A percentile compares a stretch with the other conserved stretches of the same genome.
Conservation (phyloP, 2,888 invertebrate species). For the Idaea aversata region DNA sequence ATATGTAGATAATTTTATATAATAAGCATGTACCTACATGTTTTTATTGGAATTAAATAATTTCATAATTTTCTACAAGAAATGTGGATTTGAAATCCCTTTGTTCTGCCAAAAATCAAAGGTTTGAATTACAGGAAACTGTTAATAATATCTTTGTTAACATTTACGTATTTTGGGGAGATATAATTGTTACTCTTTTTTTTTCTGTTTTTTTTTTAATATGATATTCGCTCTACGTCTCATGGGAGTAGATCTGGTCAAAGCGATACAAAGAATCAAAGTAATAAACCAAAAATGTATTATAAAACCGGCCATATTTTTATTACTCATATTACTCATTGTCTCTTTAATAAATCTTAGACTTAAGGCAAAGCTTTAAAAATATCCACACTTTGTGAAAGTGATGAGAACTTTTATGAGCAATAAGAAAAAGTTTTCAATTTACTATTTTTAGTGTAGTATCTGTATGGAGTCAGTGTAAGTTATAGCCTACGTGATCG, state of each 20-base stretch:
- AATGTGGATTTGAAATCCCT: too few relatives aligned
- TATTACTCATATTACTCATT: neutral
- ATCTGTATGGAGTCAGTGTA: conserved; percentile 32
- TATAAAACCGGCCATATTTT: neutral
- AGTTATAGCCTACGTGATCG: conserved; percentile 52
- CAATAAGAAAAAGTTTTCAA: conserved; percentile 44
- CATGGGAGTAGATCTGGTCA: neutral
- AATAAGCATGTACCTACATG: too few relatives aligned
- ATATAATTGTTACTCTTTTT: too few relatives aligned
- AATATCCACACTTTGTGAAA: conserved; percentile 20
- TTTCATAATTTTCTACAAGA: too few relatives aligned
- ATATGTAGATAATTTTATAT: too few relatives aligned
- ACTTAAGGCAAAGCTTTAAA: conserved; percentile 5
- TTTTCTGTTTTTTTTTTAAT: neutral
- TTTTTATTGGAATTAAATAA: too few relatives aligned
- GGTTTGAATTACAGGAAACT: too few relatives aligned
- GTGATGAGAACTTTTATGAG: conserved; percentile 39
- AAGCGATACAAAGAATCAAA: neutral
- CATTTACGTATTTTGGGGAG: too few relatives aligned
- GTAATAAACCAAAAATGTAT: neutral
- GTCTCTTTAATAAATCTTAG: conserved; percentile 5
- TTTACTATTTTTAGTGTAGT: conserved; percentile 39
- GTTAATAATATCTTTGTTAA: too few relatives aligned
- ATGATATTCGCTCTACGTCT: neutral
- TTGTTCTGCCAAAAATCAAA: too few relatives aligned